phyloP scores from a whole-genome alignment of 1,140 invertebrate genomes.

The Drosophila watanabei region DNA sequence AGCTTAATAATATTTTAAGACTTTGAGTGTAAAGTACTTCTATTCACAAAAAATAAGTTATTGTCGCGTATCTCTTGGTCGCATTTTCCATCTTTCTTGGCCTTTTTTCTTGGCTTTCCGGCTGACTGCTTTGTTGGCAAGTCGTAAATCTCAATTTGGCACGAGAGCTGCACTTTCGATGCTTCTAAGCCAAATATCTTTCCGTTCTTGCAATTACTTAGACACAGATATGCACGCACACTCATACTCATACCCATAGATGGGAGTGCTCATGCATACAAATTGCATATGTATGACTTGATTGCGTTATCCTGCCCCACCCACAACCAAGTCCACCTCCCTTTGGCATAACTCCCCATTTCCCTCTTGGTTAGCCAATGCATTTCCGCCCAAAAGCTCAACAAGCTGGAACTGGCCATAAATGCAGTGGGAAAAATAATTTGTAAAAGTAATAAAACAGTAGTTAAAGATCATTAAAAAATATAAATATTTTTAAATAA shows the following conservation, averaged over 20 bases:
- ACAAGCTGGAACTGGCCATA: constrained; percentile 31
- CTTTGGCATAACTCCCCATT: not conserved
- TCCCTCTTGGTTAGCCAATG: constrained; percentile 50
- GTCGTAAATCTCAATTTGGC: constrained; percentile 71
- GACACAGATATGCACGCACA: constrained; percentile 14
- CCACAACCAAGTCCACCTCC: not conserved
- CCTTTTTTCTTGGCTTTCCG: constrained; percentile 7
- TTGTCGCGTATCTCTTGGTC: not conserved
- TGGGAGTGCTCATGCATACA: constrained; percentile 40
- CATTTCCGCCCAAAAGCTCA: constrained; percentile 58
- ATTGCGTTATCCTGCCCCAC: constrained; percentile 43
- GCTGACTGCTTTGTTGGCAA: constrained; percentile 39
- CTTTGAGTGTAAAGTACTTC: not conserved
- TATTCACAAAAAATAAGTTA: not conserved
- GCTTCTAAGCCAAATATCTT: constrained; percentile 40
- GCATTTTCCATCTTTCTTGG: not conserved
- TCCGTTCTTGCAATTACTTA: constrained; percentile 23
- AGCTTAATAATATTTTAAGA: too few species aligned
- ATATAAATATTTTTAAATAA: too few species aligned
- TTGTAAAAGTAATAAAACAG: not conserved
- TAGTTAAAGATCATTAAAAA: too few species aligned
- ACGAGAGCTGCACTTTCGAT: constrained; percentile 32
- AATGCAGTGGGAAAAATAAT: constrained; percentile 4
- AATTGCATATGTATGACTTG: constrained; percentile 54
- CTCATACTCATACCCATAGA: not conserved